Percentiles rank a stretch among this genome's conserved stretches.
These are phyloP conservation scores for Tarsius wallacei DNA, from an alignment of 2,797 vertebrate species.

Conservation along the genomic window DNA sequence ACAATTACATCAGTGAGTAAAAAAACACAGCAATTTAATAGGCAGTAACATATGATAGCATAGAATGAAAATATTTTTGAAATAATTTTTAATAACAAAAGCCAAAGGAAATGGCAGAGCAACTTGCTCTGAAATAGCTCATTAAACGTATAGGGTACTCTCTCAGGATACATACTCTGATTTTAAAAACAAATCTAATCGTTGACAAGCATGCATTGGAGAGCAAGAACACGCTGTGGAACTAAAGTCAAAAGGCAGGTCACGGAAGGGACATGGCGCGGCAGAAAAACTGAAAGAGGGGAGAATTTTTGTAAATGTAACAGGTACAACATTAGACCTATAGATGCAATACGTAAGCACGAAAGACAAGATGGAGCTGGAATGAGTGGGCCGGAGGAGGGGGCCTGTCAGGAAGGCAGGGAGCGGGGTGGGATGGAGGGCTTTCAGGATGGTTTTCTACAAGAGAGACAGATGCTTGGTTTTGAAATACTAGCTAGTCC, in stretches of 20 bases:
- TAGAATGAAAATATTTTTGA: not conserved
- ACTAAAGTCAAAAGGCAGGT: not conserved
- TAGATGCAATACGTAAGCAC: not conserved
- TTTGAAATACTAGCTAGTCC: not conserved
- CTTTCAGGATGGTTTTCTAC: not conserved
- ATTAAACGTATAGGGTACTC: not conserved
- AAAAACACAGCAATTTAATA: not conserved
- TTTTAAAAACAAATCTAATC: slow-evolving; percentile 18
- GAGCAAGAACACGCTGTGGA: not conserved
- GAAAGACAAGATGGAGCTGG: not conserved
- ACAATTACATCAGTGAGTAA: slow-evolving; percentile 26
- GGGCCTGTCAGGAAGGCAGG: not conserved
- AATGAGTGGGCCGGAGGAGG: not conserved
- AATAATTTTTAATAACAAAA: slow-evolving; percentile 1
- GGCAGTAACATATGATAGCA: not conserved
- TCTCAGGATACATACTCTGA: not conserved
- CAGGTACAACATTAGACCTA: not conserved
- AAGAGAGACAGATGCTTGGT: not conserved
- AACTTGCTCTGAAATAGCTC: not conserved
- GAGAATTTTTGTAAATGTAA: not conserved
- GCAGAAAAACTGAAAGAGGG: not conserved
- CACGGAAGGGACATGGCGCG: not conserved
- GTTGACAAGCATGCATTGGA: not conserved
- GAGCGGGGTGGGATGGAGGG: not conserved
- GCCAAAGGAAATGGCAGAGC: not conserved